These are phyloP conservation scores for Morus bassanus DNA, from an alignment of 2,797 vertebrate genomes.

Conservation along the genomic window DNA sequence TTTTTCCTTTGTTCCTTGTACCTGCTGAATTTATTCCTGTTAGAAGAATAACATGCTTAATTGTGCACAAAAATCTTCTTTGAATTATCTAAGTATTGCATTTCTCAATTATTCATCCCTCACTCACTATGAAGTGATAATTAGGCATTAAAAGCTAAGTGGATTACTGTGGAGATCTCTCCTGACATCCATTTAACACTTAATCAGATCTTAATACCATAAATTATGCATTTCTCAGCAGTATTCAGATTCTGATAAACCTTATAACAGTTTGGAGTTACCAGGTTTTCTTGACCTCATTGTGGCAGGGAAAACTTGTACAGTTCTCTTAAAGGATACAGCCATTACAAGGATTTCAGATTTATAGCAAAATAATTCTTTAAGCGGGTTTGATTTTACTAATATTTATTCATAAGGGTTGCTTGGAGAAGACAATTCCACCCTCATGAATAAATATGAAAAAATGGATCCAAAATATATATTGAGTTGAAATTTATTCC, in stretches of 20 bases:
- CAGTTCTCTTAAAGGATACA: constrained; percentile 5
- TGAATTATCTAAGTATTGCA: not conserved
- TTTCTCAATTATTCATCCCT: constrained; percentile 24
- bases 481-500: not conserved
- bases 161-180: constrained; percentile 56
- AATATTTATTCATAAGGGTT: constrained; percentile 21
- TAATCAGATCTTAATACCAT: constrained; percentile 40
- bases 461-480: not conserved
- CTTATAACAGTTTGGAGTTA: constrained; percentile 16
- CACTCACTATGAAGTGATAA: constrained; percentile 41
- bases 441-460: constrained; percentile 1
- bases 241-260: constrained; percentile 36
- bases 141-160: constrained; percentile 55
- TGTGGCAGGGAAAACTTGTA: not conserved
- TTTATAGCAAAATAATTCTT: constrained; percentile 14
- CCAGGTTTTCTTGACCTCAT: constrained; percentile 26
- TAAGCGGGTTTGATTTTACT: not conserved
- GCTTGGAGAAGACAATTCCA: not conserved
- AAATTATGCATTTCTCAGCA: constrained; percentile 49
- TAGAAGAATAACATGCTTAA: not conserved
- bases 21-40: not conserved
- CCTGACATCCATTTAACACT: constrained; percentile 59
- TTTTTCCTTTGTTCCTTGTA: not conserved
- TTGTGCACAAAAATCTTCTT: constrained; percentile 1
- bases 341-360: not conserved